Evolutionary conservation across 1,140 invertebrate genomes (phyloP), one percentile per base, ranked within the genome.

Genomic region (Drosophila nigrodunni): DNA sequence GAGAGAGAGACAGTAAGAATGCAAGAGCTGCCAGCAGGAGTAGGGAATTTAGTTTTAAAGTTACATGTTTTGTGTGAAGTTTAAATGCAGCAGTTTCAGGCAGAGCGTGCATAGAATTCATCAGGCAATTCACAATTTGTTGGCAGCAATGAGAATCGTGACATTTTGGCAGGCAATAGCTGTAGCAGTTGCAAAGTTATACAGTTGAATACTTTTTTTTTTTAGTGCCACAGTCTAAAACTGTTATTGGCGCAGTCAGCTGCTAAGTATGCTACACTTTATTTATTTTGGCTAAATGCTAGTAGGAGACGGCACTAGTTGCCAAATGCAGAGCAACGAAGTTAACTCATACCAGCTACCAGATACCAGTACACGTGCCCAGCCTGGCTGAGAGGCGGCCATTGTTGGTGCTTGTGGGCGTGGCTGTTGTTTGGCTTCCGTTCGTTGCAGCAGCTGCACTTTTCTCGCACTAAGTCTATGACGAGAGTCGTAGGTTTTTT

Each of bases 91-190:
- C 70, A 59, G 46, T 66, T 30, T 55, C 74, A 78, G 60, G 58
- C 61, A 70, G 59, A 73, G 72, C 81, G 82, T 87, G 82, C 82
- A 87, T 49, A 74, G 74, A 65, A 60, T 79, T 73, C 82, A 74
- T 60, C 76, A 82, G 71, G 82, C 79, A 87, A 49, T 76, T 69
- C 60, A 69, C 54, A 74, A 61, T 71, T 61, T 46, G 59, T 55
- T 46, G 30, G 59, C 75, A 88, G 81, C 68, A 80, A 78, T 77
- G 66, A 78, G 78, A 68, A 58, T 54, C 57, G 50, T 61, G 71
- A 55, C 67, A 78, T 67, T 74, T 30, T 64, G 34, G 65, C 39
- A 67, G 35, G 61, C 77, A 60, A 61, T 10, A 74, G 58, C 58
- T 68, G 9, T 34, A 44, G 66, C 37, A 50, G 8, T 44, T 39